Evolutionary conservation across 1,140 invertebrate species (phyloP).

Genomic region (Hydropsyche tenuis): DNA sequence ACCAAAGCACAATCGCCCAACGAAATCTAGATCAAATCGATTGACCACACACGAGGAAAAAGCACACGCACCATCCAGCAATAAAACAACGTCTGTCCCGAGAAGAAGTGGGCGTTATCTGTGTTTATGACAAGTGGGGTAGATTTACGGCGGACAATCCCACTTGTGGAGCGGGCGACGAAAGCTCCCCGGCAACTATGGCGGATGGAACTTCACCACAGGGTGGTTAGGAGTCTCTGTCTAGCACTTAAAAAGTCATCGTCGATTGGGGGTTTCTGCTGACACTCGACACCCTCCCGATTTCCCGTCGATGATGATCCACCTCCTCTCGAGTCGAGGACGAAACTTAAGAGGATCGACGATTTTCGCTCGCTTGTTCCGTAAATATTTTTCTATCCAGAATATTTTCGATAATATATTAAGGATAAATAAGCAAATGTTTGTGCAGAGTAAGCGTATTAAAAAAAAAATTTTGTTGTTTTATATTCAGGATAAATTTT

Average conservation of each 20-base stretch:
- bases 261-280: background rate
- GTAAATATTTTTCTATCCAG: too few species aligned
- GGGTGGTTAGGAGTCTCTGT: background rate
- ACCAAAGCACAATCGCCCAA: too few species aligned
- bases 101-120: constrained; percentile 28
- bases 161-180: constrained; percentile 16
- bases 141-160: constrained; percentile 30
- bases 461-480: too few species aligned
- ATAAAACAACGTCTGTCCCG: constrained; percentile 28
- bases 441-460: too few species aligned
- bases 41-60: too few species aligned
- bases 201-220: background rate
- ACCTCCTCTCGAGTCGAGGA: background rate
- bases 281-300: constrained; percentile 14
- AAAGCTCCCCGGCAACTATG: background rate
- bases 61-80: background rate
- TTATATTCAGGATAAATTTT: too few species aligned
- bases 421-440: too few species aligned
- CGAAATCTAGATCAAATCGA: too few species aligned
- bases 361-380: background rate
- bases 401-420: too few species aligned
- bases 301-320: background rate
- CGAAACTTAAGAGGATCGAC: background rate
- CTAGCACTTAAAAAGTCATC: constrained; percentile 16
- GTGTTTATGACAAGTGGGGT: constrained; percentile 34